Base-by-base conservation (phyloP, 2,888 invertebrate species). In the Punctoribates punctum region DNA sequence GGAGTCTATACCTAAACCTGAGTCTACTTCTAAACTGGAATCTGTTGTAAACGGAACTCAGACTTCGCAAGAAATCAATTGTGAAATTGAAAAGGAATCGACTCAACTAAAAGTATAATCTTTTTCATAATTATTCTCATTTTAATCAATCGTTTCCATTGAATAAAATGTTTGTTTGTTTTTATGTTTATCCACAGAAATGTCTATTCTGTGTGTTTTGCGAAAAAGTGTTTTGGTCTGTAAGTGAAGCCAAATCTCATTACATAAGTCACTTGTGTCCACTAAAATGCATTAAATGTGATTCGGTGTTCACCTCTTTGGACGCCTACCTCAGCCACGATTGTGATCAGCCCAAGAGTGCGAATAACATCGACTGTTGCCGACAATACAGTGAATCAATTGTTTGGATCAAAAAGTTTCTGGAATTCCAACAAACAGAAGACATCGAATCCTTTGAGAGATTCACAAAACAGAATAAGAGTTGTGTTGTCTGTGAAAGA, bases 381-480 rank as follows among this genome's bases (percentile, higher is more conserved):
- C 62, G 62, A 62, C 62, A 62, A 1, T 62, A 62, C n/a, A 62
- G 62, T 29, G 62, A 62, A 6, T 62, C 62, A 5, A 27, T 62
- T 17, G 29, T 34, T 17, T 62, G 62, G 62, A 27, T 62, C 17
- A 9, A 62, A 25, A 62, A 62, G 27, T 62, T 62, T 27, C 62
- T 62, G 5, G 17, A 62, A 1, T 62, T 15, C 11, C 62, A 62
- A 17, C 13, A 25, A 4, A 27, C 62, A 11, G 29, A 62, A 17
- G 62, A 62, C 27, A 62, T 62, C 17, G 62, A 62, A 20, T 27
- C 27, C 4, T 29, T 62, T 27, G 29, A 62, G 23, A 15, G 4
- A 54, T 11, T 48, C 13, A n/a, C n/a, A n/a, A n/a, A n/a, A n/a
- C n/a, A n/a, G n/a, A n/a, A n/a, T n/a, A 34, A 6, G 34, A 4